Conservation (phyloP, 30 jellyfish, hydroid and myxozoan species). For the Nemopilema nomurai region DNA sequence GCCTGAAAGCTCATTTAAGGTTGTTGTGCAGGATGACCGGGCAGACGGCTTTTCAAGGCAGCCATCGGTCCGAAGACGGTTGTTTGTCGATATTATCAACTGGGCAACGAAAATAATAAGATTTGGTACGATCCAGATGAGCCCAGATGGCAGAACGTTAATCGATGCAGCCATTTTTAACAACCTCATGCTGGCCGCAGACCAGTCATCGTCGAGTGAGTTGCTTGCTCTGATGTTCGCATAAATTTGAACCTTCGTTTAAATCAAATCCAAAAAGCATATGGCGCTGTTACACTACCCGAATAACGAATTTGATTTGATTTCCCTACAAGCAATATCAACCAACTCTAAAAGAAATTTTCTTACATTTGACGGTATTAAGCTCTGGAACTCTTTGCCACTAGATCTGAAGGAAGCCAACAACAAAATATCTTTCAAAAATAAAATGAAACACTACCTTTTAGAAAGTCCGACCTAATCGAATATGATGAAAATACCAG, state of each 20-base stretch:
- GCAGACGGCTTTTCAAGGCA: background rate
- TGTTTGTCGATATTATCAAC: constrained; percentile 6
- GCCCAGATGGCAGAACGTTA: constrained; percentile 23
- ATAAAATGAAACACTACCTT: too few species aligned
- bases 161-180: constrained; percentile 10
- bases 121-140: constrained; percentile 5
- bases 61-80: background rate
- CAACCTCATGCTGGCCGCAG: constrained; percentile 18
- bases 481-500: too few species aligned
- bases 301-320: too few species aligned
- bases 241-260: background rate
- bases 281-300: too few species aligned
- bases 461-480: too few species aligned
- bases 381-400: too few species aligned
- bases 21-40: constrained; percentile 5
- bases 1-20: background rate
- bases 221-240: background rate
- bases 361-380: too few species aligned
- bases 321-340: too few species aligned
- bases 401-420: too few species aligned
- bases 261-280: background rate
- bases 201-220: background rate
- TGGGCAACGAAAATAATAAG: background rate
- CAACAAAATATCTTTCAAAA: too few species aligned
- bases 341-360: too few species aligned